Conservation (phyloP, 2,113 vertebrate genomes). For the Synodontis membranacea region DNA sequence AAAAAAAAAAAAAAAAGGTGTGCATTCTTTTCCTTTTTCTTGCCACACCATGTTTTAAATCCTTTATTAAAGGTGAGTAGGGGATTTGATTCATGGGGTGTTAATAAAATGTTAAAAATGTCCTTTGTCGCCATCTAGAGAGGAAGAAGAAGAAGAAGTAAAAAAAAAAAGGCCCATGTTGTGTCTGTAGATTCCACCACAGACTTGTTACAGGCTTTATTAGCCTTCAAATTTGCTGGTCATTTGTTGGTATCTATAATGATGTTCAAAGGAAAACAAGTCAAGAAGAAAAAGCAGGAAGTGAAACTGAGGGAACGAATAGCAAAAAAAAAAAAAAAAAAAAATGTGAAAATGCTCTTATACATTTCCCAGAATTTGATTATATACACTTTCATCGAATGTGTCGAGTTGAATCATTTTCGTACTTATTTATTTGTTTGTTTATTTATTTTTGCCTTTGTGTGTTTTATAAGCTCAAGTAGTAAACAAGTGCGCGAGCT, state of each 20-base stretch:
- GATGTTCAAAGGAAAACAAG: neutral
- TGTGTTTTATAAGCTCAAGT: neutral
- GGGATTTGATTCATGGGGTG: neutral
- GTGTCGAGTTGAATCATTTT: neutral
- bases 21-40: neutral
- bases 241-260: neutral
- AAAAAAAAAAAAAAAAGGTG: too few relatives aligned
- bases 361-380: neutral
- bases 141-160: too few relatives aligned
- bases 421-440: neutral
- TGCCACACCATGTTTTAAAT: neutral
- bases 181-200: neutral
- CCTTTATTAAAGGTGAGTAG: neutral
- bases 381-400: neutral
- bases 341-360: neutral
- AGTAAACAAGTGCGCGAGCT: slow-evolving; percentile 50
- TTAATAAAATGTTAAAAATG: neutral
- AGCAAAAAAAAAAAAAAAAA: too few relatives aligned
- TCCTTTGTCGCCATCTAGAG: slow-evolving; percentile 25
- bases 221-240: neutral
- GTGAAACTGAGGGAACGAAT: neutral
- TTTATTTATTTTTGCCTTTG: neutral
- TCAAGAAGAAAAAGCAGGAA: too few relatives aligned
- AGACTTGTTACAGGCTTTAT: neutral
- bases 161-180: too few relatives aligned